Percentiles rank a stretch among this genome's conserved stretches.
These are phyloP conservation scores for Planiliza haematocheilus DNA, from an alignment of 2,113 vertebrate species.

Conservation along the genomic window DNA sequence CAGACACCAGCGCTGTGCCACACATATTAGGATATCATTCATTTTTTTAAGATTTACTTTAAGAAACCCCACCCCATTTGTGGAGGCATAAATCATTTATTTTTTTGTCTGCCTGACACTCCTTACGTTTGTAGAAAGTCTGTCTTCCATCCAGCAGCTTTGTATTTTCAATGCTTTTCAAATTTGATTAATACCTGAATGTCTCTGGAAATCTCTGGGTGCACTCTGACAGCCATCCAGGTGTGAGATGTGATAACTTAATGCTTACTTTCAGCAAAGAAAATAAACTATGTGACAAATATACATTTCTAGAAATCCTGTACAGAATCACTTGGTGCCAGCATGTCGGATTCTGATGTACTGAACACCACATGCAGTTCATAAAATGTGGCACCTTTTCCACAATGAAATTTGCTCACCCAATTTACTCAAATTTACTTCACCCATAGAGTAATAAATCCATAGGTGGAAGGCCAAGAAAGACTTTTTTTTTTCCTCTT, in stretches of 20 bases:
- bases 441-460: neutral
- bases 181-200: neutral
- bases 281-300: neutral
- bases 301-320: too few relatives aligned
- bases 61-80: too few relatives aligned
- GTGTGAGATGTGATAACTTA: too few relatives aligned
- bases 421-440: too few relatives aligned
- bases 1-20: too few relatives aligned
- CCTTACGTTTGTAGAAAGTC: too few relatives aligned
- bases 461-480: neutral
- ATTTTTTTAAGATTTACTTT: neutral
- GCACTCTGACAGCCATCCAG: too few relatives aligned
- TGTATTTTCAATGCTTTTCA: neutral
- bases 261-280: neutral
- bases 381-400: neutral
- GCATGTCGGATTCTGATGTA: neutral
- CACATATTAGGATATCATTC: too few relatives aligned
- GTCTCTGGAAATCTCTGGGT: neutral
- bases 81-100: too few relatives aligned
- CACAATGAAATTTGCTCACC: neutral
- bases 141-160: neutral
- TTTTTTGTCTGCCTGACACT: too few relatives aligned
- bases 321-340: neutral
- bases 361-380: conserved; percentile 1
- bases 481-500: neutral